phyloP scores from a whole-genome alignment of 2,797 vertebrate genomes.

The Gobionotothen gibberifrons region DNA sequence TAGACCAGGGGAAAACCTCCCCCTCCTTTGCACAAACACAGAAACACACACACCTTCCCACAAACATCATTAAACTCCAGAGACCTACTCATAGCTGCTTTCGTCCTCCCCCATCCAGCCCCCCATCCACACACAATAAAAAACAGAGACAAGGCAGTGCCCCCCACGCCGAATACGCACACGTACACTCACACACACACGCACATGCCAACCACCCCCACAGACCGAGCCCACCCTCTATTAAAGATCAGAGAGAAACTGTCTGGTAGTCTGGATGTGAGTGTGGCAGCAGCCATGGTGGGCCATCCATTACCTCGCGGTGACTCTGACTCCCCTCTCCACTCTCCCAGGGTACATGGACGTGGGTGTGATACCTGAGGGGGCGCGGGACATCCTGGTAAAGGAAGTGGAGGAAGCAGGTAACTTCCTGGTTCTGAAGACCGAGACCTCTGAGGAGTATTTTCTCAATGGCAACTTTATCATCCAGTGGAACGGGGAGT shows the following conservation, averaged over 20 bases:
- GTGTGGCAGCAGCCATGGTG: slow-evolving; percentile 77
- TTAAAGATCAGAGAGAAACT: slow-evolving; percentile 80
- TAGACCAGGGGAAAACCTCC: slow-evolving; percentile 60
- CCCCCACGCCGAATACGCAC: slow-evolving; percentile 72
- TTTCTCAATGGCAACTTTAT: slow-evolving; percentile 96
- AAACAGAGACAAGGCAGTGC: slow-evolving; percentile 77
- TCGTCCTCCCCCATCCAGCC: slow-evolving; percentile 54
- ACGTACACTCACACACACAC: slow-evolving; percentile 46
- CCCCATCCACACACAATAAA: slow-evolving; percentile 75
- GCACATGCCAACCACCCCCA: slow-evolving; percentile 70
- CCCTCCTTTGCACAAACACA: slow-evolving; percentile 68
- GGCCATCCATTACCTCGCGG: slow-evolving; percentile 71
- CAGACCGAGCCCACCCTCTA: slow-evolving; percentile 74
- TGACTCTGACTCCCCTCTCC: slow-evolving; percentile 61
- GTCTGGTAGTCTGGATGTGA: slow-evolving; percentile 73
- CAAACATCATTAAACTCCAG: slow-evolving; percentile 83
- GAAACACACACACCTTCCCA: slow-evolving; percentile 77
- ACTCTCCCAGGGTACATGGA: slow-evolving; percentile 91
- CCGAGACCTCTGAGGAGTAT: slow-evolving; percentile 88
- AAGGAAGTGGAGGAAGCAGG: slow-evolving; percentile 91
- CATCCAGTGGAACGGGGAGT: slow-evolving; percentile 99
- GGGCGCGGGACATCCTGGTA: slow-evolving; percentile 93
- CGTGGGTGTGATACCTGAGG: slow-evolving; percentile 93
- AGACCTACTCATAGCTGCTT: slow-evolving; percentile 74
- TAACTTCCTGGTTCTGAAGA: slow-evolving; percentile 94